Evolutionary conservation across 92 coral and sea anemone species (phyloP).

Genomic region (Palythoa heliodiscus): DNA sequence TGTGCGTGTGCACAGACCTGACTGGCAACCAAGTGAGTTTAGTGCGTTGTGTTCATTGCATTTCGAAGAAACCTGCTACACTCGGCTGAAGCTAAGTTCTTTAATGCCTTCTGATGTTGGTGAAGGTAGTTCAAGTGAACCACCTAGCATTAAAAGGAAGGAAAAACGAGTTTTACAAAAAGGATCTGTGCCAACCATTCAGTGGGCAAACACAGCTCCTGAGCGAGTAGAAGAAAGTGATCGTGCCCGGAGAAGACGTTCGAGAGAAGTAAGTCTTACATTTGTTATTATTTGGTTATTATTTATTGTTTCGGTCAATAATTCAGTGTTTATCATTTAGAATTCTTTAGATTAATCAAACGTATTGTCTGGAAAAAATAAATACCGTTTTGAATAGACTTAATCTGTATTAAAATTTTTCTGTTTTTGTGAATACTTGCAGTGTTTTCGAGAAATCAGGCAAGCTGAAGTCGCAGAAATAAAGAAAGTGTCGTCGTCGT

Average conservation of each 20-base stretch:
- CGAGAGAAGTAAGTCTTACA: constrained; percentile 40
- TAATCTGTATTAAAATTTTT: constrained; percentile 30
- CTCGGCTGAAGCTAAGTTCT: constrained; percentile 24
- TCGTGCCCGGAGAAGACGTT: constrained; percentile 41
- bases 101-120: constrained; percentile 12
- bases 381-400: not conserved
- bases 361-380: not conserved
- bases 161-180: constrained; percentile 40
- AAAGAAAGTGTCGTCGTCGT: constrained; percentile 1
- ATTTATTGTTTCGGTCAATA: no score
- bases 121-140: not conserved
- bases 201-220: constrained; percentile 52
- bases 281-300: constrained; percentile 10
- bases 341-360: not conserved
- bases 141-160: not conserved
- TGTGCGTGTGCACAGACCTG: constrained; percentile 50
- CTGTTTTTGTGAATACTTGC: constrained; percentile 44
- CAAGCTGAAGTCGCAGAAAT: constrained; percentile 14
- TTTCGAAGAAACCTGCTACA: constrained; percentile 36
- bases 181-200: constrained; percentile 49
- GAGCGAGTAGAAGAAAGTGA: constrained; percentile 29
- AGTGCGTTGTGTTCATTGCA: constrained; percentile 47
- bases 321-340: not conserved
- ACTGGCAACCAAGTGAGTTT: constrained; percentile 26
- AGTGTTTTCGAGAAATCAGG: constrained; percentile 47